Percentiles rank a stretch among this genome's conserved stretches.
phyloP scores from a whole-genome alignment of 2,797 vertebrate species.

The Poecilia picta region DNA sequence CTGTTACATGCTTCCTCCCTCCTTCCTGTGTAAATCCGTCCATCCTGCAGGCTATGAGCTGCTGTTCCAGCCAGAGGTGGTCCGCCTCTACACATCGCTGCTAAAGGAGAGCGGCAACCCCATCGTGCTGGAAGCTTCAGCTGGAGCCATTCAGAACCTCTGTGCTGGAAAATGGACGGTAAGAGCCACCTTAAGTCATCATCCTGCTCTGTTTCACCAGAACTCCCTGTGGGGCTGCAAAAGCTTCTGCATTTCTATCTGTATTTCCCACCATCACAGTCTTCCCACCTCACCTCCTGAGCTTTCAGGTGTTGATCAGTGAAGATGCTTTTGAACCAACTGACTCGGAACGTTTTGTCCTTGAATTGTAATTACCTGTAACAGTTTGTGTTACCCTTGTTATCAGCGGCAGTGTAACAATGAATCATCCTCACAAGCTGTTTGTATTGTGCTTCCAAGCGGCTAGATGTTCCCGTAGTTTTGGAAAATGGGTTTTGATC shows the following conservation, averaged over 20 bases:
- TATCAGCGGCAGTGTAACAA: background rate
- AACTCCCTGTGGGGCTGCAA: background rate
- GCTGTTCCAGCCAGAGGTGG: slow-evolving; percentile 93
- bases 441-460: background rate
- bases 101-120: slow-evolving; percentile 91
- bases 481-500: background rate
- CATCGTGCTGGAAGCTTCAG: slow-evolving; percentile 91
- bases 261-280: background rate
- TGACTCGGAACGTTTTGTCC: background rate
- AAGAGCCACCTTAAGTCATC: slow-evolving; percentile 48
- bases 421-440: background rate
- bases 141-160: slow-evolving; percentile 95
- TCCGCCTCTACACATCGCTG: slow-evolving; percentile 92
- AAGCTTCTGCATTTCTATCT: background rate
- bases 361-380: background rate
- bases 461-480: background rate
- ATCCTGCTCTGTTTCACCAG: background rate
- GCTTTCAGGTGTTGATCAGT: background rate
- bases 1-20: too few species aligned
- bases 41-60: slow-evolving; percentile 88
- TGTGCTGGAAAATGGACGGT: slow-evolving; percentile 96
- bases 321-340: background rate
- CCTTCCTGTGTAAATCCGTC: background rate
- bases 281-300: background rate
- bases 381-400: background rate